A percentile compares a stretch with the other conserved stretches of the same genome.
These are phyloP conservation scores for Eulemur macaco DNA, from an alignment of 2,113 vertebrate species.

Conservation along the genomic window DNA sequence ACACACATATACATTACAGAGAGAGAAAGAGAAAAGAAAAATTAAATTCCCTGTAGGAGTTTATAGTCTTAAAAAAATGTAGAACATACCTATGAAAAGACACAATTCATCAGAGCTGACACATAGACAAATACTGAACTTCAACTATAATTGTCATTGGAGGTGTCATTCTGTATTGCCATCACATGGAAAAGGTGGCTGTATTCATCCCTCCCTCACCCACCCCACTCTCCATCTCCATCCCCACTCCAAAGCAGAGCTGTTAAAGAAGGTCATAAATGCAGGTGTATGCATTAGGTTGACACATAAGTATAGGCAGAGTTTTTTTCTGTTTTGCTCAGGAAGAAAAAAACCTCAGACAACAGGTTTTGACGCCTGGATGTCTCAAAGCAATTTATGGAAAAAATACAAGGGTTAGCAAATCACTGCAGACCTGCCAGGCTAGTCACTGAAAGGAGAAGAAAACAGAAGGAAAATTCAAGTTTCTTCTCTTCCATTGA, in stretches of 20 bases:
- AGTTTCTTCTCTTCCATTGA: conserved; percentile 22
- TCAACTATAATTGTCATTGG: not conserved
- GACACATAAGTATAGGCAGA: not conserved
- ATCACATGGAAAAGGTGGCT: not conserved
- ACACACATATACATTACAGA: not conserved
- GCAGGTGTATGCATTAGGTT: not conserved
- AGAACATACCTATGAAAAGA: not conserved
- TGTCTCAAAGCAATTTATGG: not conserved
- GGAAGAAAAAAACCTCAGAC: not conserved
- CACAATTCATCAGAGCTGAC: not conserved
- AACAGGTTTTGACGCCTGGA: not conserved
- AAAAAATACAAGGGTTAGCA: not conserved
- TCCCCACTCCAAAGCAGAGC: not conserved
- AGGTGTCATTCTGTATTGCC: not conserved
- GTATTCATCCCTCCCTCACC: too few species aligned
- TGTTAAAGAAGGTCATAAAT: not conserved
- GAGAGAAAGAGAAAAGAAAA: not conserved
- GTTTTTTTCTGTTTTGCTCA: not conserved
- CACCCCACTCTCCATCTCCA: not conserved
- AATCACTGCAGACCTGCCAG: not conserved
- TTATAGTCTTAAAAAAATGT: not conserved
- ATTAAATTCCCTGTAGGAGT: not conserved
- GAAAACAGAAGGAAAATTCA: not conserved
- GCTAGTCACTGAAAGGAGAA: not conserved
- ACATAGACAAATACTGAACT: not conserved